Evolutionary conservation across 2,888 invertebrate genomes (phyloP).

Genomic region (Syritta pipiens): DNA sequence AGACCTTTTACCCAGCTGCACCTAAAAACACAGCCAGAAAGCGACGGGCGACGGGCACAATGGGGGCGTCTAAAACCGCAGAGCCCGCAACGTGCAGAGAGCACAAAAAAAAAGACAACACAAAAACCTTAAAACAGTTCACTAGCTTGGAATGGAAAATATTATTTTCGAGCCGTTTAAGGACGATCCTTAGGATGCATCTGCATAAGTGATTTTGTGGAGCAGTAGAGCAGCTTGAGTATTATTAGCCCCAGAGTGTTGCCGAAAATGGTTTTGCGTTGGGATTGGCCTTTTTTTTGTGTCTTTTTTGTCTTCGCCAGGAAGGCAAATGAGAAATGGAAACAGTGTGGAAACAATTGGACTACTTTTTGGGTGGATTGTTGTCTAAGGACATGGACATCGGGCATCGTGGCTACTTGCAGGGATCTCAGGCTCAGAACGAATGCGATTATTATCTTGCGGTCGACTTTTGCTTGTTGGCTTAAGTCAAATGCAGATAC

Average conservation of each 20-base stretch:
- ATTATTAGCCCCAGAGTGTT: slow-evolving; percentile 44
- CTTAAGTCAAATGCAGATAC: slow-evolving; percentile 18
- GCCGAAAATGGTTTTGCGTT: neutral
- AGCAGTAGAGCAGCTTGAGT: slow-evolving; percentile 48
- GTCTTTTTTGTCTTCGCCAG: neutral
- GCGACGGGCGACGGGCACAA: slow-evolving; percentile 13
- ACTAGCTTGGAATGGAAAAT: slow-evolving; percentile 46
- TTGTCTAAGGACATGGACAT: neutral
- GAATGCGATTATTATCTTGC: slow-evolving; percentile 27
- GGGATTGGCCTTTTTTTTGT: neutral
- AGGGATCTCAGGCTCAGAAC: slow-evolving; percentile 2
- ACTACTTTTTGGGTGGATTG: neutral
- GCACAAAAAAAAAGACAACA: too few species aligned
- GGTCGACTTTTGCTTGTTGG: neutral
- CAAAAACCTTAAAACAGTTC: slow-evolving; percentile 56
- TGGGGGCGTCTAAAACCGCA: slow-evolving; percentile 54
- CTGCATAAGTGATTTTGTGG: slow-evolving; percentile 51
- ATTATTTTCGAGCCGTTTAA: slow-evolving; percentile 40
- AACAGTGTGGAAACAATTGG: slow-evolving; percentile 21
- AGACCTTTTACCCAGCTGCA: slow-evolving; percentile 8
- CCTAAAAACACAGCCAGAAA: slow-evolving; percentile 8
- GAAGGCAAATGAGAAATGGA: slow-evolving; percentile 6
- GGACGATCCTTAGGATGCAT: slow-evolving; percentile 34
- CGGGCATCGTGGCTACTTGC: neutral
- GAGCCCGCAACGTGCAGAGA: slow-evolving; percentile 55